A percentile compares a stretch with the other conserved stretches of the same genome.
phyloP scores from a whole-genome alignment of 2,797 vertebrate genomes.

The Rhincodon typus region DNA sequence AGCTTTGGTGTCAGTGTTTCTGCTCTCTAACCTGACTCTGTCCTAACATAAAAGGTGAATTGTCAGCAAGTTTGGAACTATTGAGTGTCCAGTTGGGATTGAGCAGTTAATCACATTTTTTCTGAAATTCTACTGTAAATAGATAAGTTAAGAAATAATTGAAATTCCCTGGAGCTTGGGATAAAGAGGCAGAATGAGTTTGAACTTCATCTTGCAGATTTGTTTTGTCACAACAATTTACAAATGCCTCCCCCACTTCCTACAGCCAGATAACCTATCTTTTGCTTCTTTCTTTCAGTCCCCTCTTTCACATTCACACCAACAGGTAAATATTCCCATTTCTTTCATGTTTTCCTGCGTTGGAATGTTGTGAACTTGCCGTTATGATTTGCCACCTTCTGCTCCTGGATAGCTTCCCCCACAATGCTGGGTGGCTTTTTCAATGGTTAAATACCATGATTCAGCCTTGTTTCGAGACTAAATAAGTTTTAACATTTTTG shows the following conservation, averaged over 20 bases:
- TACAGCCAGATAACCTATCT: slow-evolving; percentile 71
- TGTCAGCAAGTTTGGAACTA: background rate
- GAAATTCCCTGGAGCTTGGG: background rate
- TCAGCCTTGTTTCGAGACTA: background rate
- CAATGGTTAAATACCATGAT: background rate
- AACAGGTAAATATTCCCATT: slow-evolving; percentile 83
- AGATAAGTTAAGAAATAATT: background rate
- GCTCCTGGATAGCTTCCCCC: background rate
- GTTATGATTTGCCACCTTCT: background rate
- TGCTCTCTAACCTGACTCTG: background rate
- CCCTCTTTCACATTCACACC: slow-evolving; percentile 99
- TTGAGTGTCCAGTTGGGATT: background rate
- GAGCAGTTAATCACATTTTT: background rate
- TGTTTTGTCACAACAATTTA: background rate
- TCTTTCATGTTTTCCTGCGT: background rate
- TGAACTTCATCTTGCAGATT: too few relatives aligned
- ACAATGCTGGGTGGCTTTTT: background rate
- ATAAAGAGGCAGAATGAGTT: background rate
- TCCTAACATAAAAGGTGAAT: background rate
- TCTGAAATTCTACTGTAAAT: background rate
- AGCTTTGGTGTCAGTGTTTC: background rate
- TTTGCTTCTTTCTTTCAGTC: slow-evolving; percentile 80
- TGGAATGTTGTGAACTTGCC: background rate
- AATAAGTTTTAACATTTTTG: background rate
- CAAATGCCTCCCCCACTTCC: slow-evolving; percentile 57